These are phyloP conservation scores for Falco punctatus DNA, from an alignment of 2,113 vertebrate genomes.

Conservation along the genomic window DNA sequence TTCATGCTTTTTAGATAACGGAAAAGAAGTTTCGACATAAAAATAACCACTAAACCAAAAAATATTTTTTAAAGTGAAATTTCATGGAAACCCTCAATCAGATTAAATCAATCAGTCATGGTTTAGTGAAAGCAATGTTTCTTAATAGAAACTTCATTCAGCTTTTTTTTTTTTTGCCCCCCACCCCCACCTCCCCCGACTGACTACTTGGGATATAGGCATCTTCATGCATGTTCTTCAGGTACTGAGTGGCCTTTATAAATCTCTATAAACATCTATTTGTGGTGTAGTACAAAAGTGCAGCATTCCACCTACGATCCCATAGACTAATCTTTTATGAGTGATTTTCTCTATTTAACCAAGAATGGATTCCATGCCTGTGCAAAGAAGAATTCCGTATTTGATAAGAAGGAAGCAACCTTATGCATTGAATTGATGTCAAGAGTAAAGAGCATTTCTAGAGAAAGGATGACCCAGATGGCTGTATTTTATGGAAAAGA, in stretches of 20 bases:
- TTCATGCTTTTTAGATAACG: not conserved
- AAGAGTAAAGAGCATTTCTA: not conserved
- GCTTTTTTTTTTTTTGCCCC: not conserved
- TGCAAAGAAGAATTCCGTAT: not conserved
- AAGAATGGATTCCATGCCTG: not conserved
- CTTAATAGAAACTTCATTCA: not conserved
- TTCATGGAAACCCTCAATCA: not conserved
- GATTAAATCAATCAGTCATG: not conserved
- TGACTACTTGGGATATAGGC: not conserved
- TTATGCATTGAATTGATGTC: not conserved
- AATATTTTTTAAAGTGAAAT: not conserved
- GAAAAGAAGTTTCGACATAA: not conserved
- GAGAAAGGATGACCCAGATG: not conserved
- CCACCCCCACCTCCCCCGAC: too few relatives aligned
- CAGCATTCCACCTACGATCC: not conserved
- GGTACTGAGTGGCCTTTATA: not conserved
- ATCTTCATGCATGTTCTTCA: not conserved
- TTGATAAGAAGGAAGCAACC: not conserved
- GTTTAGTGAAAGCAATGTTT: not conserved
- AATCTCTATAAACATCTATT: not conserved
- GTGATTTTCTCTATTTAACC: not conserved
- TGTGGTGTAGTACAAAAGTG: not conserved
- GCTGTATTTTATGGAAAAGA: not conserved
- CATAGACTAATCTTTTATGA: not conserved
- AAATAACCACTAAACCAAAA: not conserved